Evolutionary conservation across 2,888 invertebrate genomes (phyloP), one percentile per base, ranked within the genome.

Genomic region (Drosophila cognata): DNA sequence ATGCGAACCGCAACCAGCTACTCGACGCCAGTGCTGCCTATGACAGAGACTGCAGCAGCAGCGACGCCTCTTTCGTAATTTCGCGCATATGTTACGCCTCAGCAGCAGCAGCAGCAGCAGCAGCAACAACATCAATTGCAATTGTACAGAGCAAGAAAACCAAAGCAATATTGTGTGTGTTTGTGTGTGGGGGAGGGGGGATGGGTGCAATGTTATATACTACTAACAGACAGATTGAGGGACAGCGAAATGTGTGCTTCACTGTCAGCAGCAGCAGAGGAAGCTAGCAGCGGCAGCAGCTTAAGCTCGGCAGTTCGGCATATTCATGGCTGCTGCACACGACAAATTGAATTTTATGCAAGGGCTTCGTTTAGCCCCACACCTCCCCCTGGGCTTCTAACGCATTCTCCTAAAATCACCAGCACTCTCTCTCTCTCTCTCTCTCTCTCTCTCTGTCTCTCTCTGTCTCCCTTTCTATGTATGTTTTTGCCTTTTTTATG

Each of bases 311-410:
- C 70, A 71, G 87, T 86, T 86, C 84, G 90, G 90, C 90, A 84
- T 87, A 90, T 87, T 87, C 87, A 87, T 87, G 87, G 85, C 82
- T 87, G 88, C 82, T 90, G 87, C 89, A 90, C 91, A 87, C 85
- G 87, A 87, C 87, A 88, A 88, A 88, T 88, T 88, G 91, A 88
- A 88, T 88, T 88, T 91, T 89, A 88, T 88, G 90, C 88, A 91
- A 88, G 76, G 77, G 82, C 76, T 77, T 82, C 67, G 73, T 67
- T 73, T 60, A 29, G 8, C n/a, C 52, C 4, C 2, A 41, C 52
- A 56, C 35, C 56, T 21, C 4, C 10, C 18, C 18, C 31, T 7
- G 4, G 16, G 25, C 46, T 36, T 59, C 84, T 64, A 72, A 74
- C 43, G 63, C 71, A 71, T 58, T 78, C 67, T 70, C 51, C 66